Conservation (phyloP, 2,888 invertebrate species). For the Microchrysa polita region DNA sequence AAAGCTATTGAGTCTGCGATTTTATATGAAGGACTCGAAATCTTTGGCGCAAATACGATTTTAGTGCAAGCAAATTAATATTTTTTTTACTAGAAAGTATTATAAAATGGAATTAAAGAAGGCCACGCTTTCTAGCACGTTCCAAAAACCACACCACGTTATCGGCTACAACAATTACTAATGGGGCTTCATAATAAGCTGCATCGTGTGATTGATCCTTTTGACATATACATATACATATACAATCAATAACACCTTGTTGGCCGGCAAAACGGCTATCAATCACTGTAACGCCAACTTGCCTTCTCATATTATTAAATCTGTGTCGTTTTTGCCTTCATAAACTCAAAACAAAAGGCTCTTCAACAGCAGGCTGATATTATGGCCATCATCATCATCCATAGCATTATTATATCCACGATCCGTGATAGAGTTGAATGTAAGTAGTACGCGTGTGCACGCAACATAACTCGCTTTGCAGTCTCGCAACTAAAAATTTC, state of each 20-base stretch:
- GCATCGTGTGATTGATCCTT: slow-evolving; percentile 36
- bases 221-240: slow-evolving; percentile 4
- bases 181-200: slow-evolving; percentile 1
- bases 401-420: background rate
- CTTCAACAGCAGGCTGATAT: too few relatives aligned
- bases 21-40: too few relatives aligned
- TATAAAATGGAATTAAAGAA: too few relatives aligned
- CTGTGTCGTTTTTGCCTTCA: background rate
- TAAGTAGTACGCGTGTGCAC: slow-evolving; percentile 13
- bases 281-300: slow-evolving; percentile 20
- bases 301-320: slow-evolving; percentile 15
- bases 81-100: too few relatives aligned
- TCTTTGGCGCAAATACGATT: too few relatives aligned
- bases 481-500: background rate
- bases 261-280: slow-evolving; percentile 39
- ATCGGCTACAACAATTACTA: slow-evolving; percentile 15
- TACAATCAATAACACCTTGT: slow-evolving; percentile 45
- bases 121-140: slow-evolving; percentile 18
- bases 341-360: slow-evolving; percentile 24
- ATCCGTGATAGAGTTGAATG: slow-evolving; percentile 14
- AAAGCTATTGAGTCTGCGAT: too few relatives aligned
- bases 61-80: too few relatives aligned
- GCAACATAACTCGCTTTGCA: background rate
- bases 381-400: background rate
- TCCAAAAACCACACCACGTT: background rate